These are phyloP conservation scores for Euspilapteryx auroguttella DNA, from an alignment of 2,888 invertebrate genomes.

Conservation along the genomic window DNA sequence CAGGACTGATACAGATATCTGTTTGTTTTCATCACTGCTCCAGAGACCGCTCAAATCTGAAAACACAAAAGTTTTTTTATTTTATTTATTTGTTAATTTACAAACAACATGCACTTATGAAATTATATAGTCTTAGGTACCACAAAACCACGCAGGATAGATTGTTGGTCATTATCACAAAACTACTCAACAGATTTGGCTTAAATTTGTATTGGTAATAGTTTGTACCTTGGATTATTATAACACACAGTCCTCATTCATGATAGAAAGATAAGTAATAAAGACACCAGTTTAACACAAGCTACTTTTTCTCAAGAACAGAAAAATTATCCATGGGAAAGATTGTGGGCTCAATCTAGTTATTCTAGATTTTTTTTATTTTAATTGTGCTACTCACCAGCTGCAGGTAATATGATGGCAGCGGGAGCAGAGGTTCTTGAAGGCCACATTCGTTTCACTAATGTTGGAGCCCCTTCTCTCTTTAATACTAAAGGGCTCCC, in stretches of 20 bases:
- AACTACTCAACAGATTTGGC: neutral
- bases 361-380: no score
- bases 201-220: slow-evolving; percentile 1
- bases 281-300: no score
- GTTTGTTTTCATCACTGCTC: slow-evolving; percentile 32
- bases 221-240: neutral
- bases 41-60: slow-evolving; percentile 32
- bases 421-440: slow-evolving; percentile 42
- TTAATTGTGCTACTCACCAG: no score
- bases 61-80: slow-evolving; percentile 13
- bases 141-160: slow-evolving; percentile 4
- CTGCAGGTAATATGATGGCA: slow-evolving; percentile 40
- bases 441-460: slow-evolving; percentile 49
- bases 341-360: no score
- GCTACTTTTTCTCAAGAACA: no score
- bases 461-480: slow-evolving; percentile 31
- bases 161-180: slow-evolving; percentile 4
- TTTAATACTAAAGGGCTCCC: slow-evolving; percentile 31
- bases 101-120: no score
- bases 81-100: no score
- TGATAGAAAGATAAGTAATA: no score
- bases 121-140: no score
- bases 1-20: slow-evolving; percentile 27
- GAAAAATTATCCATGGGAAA: no score
- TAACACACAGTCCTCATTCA: no score